Conservation (phyloP, 2,888 invertebrate genomes). For the Hydriomena furcata region DNA sequence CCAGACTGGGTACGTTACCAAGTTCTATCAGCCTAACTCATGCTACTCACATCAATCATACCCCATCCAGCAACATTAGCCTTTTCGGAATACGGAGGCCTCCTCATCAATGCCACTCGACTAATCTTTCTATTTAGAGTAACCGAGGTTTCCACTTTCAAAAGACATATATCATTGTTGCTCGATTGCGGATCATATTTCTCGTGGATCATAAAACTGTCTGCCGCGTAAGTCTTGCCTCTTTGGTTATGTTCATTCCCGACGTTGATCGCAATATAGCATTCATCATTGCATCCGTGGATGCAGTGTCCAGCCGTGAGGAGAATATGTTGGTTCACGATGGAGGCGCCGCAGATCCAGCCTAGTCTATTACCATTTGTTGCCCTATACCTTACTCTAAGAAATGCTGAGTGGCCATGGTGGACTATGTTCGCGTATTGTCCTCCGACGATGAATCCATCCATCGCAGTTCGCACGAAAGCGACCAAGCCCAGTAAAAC, state of each 20-base stretch:
- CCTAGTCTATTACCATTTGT: background rate
- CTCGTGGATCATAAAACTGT: slow-evolving; percentile 36
- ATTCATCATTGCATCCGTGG: background rate
- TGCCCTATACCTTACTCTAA: slow-evolving; percentile 15
- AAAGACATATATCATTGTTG: slow-evolving; percentile 40
- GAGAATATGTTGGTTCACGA: slow-evolving; percentile 34
- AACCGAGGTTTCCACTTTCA: slow-evolving; percentile 24
- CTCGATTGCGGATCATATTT: slow-evolving; percentile 27
- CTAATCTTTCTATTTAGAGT: slow-evolving; percentile 27
- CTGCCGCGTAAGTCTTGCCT: background rate
- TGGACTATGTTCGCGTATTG: slow-evolving; percentile 7
- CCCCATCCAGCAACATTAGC: slow-evolving; percentile 29
- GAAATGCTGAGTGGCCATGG: slow-evolving; percentile 30
- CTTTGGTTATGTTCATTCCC: background rate
- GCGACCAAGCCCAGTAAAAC: slow-evolving; percentile 4
- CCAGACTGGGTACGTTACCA: too few species aligned
- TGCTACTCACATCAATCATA: slow-evolving; percentile 18
- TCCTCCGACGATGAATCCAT: slow-evolving; percentile 30
- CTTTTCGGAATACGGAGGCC: slow-evolving; percentile 22
- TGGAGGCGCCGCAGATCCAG: slow-evolving; percentile 37
- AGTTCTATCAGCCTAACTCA: too few species aligned
- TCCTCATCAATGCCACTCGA: slow-evolving; percentile 24
- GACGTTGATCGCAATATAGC: background rate
- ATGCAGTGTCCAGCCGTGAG: slow-evolving; percentile 26
- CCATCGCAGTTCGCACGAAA: slow-evolving; percentile 12